Percentiles rank a stretch among this genome's conserved stretches.
Evolutionary conservation across 2,888 invertebrate genomes (phyloP).

Genomic region (Epinotia brunnichana): DNA sequence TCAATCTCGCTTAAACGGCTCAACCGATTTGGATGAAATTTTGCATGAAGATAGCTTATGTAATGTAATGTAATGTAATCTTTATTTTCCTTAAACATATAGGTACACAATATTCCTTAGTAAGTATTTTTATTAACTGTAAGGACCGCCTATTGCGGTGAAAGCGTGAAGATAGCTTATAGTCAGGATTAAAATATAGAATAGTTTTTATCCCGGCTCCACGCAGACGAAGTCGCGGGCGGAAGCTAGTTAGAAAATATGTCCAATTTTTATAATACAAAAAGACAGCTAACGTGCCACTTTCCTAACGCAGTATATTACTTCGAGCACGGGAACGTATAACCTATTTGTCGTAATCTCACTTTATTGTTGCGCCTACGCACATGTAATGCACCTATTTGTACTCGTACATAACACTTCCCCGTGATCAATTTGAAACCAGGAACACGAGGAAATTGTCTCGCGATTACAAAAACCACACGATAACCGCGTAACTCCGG

Average conservation of each 20-base stretch:
- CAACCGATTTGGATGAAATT: too few relatives aligned
- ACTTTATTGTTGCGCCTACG: constrained; percentile 46
- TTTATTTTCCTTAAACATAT: too few relatives aligned
- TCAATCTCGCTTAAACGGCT: too few relatives aligned
- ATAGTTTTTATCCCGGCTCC: too few relatives aligned
- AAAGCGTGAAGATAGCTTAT: too few relatives aligned
- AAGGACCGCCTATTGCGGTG: too few relatives aligned
- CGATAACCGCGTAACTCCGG: constrained; percentile 48
- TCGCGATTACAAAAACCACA: constrained; percentile 55
- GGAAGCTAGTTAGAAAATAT: not conserved
- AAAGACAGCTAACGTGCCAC: not conserved
- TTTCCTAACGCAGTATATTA: not conserved
- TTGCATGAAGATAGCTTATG: too few relatives aligned
- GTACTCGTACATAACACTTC: constrained; percentile 44
- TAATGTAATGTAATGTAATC: too few relatives aligned
- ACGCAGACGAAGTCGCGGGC: too few relatives aligned
- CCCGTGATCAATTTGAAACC: constrained; percentile 48
- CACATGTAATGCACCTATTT: constrained; percentile 9
- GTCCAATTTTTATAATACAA: not conserved
- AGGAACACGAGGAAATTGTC: constrained; percentile 52
- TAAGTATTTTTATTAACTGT: too few relatives aligned
- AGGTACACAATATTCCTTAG: too few relatives aligned
- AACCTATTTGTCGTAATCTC: constrained; percentile 24
- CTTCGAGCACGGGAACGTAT: not conserved
- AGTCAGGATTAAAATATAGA: too few relatives aligned